Percentiles rank a stretch among this genome's conserved stretches.
phyloP scores from a whole-genome alignment of 2,797 vertebrate species.

The Urophycis tenuis region DNA sequence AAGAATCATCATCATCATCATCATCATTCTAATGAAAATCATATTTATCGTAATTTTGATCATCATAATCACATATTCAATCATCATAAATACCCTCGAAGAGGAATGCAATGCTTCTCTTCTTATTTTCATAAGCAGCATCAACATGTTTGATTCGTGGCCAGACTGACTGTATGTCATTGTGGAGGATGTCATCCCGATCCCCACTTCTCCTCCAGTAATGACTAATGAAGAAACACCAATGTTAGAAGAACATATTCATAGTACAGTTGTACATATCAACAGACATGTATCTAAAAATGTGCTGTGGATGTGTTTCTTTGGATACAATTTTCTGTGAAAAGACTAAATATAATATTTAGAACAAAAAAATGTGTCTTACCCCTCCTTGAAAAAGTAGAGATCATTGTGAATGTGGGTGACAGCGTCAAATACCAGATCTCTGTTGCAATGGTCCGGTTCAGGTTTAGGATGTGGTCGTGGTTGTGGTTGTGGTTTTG shows the following conservation, averaged over 20 bases:
- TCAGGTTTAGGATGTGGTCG: constrained; percentile 27
- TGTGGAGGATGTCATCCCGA: constrained; percentile 33
- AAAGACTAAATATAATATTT: not conserved
- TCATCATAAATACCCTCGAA: constrained; percentile 17
- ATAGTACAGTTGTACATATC: not conserved
- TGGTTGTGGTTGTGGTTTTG: too few relatives aligned
- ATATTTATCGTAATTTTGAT: too few relatives aligned
- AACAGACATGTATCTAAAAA: not conserved
- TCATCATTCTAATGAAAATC: too few relatives aligned
- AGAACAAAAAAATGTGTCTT: constrained; percentile 5
- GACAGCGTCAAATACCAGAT: constrained; percentile 45
- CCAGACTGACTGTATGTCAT: constrained; percentile 40
- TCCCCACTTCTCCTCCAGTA: constrained; percentile 56
- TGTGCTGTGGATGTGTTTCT: too few relatives aligned
- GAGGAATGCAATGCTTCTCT: constrained; percentile 12
- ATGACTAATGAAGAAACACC: constrained; percentile 41
- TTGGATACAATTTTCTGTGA: too few relatives aligned
- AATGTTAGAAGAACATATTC: too few relatives aligned
- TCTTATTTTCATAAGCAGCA: constrained; percentile 59
- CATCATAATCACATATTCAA: too few relatives aligned
- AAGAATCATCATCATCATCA: too few relatives aligned
- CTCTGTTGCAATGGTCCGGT: constrained; percentile 34
- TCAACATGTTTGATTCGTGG: constrained; percentile 54
- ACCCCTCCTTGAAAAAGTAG: constrained; percentile 51
- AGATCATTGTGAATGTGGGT: constrained; percentile 30